These are phyloP conservation scores for Condylostylus longicornis DNA, from an alignment of 1,140 invertebrate species.

Conservation along the genomic window DNA sequence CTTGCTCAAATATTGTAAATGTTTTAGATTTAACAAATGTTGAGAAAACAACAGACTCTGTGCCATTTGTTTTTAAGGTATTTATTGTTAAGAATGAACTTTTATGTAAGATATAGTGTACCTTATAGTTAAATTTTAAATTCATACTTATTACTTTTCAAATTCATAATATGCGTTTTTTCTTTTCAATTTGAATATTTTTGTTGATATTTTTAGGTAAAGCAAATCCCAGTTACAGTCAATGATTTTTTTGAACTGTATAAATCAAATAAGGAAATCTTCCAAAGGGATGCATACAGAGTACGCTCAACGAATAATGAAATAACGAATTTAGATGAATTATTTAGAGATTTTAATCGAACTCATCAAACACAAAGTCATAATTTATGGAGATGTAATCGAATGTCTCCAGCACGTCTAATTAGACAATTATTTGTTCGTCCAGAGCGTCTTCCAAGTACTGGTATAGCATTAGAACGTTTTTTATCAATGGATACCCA, in stretches of 20 bases:
- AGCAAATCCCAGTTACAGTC: conserved; percentile 27
- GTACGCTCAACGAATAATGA: conserved; percentile 35
- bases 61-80: conserved; percentile 21
- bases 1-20: conserved; percentile 45
- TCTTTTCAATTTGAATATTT: not conserved
- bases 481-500: conserved; percentile 50
- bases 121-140: not conserved
- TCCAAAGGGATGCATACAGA: conserved; percentile 36
- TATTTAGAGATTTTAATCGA: conserved; percentile 25
- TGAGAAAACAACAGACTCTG: conserved; percentile 12
- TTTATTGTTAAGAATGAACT: not conserved
- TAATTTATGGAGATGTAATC: conserved; percentile 44
- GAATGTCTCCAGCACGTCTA: conserved; percentile 44
- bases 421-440: conserved; percentile 45
- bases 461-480: conserved; percentile 46
- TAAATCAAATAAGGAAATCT: conserved; percentile 31
- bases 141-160: not conserved
- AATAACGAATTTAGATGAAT: conserved; percentile 27
- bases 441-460: conserved; percentile 34
- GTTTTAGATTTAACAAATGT: conserved; percentile 24
- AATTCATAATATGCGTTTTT: not conserved
- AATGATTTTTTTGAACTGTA: conserved; percentile 34
- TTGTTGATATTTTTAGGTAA: conserved; percentile 18
- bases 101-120: no score
- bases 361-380: conserved; percentile 10